These are phyloP conservation scores for Gastrophryne carolinensis DNA, from an alignment of 2,797 vertebrate species.

Conservation along the genomic window DNA sequence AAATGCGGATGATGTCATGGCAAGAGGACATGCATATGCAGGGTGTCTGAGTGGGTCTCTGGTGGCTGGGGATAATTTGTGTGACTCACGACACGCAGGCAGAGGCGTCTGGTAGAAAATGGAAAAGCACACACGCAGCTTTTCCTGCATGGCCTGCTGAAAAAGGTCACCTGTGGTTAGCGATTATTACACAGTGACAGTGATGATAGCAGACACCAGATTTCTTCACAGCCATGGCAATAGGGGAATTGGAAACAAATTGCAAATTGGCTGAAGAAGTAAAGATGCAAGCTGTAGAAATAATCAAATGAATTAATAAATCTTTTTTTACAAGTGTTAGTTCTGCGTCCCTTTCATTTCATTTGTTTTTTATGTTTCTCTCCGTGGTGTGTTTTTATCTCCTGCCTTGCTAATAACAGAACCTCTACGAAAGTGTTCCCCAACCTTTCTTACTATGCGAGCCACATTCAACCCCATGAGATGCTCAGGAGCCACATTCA, in stretches of 20 bases:
- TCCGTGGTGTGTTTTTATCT: too few relatives aligned
- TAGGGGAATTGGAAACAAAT: not conserved
- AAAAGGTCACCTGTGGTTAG: constrained; percentile 42
- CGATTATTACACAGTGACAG: constrained; percentile 25
- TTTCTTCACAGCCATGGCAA: not conserved
- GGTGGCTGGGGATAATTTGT: constrained; percentile 19
- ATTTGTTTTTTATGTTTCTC: too few relatives aligned
- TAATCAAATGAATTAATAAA: too few relatives aligned
- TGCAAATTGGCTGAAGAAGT: too few relatives aligned
- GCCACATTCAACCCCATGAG: too few relatives aligned
- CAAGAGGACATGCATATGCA: constrained; percentile 5
- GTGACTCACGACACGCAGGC: constrained; percentile 17
- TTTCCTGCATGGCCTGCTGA: not conserved
- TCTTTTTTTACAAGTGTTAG: too few relatives aligned
- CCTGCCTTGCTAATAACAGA: too few relatives aligned
- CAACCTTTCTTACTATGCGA: too few relatives aligned
- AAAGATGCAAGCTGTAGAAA: too few relatives aligned
- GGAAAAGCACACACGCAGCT: constrained; percentile 3
- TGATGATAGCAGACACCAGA: not conserved
- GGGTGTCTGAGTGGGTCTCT: constrained; percentile 5
- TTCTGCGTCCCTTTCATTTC: too few relatives aligned
- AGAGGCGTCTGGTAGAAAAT: constrained; percentile 16
- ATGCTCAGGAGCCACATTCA: too few relatives aligned
- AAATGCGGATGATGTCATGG: constrained; percentile 32
- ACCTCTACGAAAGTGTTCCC: too few relatives aligned